These are phyloP conservation scores for Garrulus glandarius DNA, from an alignment of 2,797 vertebrate genomes.

Conservation along the genomic window DNA sequence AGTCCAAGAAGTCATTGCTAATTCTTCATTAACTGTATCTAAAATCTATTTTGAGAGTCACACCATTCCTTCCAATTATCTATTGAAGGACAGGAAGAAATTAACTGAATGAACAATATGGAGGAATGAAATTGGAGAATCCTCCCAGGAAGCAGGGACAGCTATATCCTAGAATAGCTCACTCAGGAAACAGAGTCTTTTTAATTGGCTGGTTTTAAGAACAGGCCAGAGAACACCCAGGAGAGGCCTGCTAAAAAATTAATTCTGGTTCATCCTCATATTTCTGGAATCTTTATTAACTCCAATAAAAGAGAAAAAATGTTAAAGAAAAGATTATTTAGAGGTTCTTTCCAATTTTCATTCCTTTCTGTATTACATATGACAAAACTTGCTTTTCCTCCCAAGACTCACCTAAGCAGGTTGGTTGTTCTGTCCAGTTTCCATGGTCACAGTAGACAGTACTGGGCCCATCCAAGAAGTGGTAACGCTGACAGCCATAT, in stretches of 20 bases:
- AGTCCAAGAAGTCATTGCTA: neutral
- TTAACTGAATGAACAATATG: neutral
- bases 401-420: constrained; percentile 74
- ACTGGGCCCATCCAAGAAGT: constrained; percentile 66
- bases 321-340: neutral
- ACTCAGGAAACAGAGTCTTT: neutral
- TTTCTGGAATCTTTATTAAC: neutral
- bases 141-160: neutral
- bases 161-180: neutral
- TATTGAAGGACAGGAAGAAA: neutral
- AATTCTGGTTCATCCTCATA: neutral
- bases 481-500: constrained; percentile 70
- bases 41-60: neutral
- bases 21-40: neutral
- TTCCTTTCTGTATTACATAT: neutral
- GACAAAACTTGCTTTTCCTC: neutral
- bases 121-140: neutral
- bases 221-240: neutral
- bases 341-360: neutral
- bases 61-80: neutral
- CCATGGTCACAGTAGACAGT: constrained; percentile 67
- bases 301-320: neutral
- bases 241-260: neutral
- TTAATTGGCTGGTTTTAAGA: neutral
- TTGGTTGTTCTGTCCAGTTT: constrained; percentile 71